Base-by-base conservation (phyloP, 2,888 invertebrate species). In the Ophraella communa region DNA sequence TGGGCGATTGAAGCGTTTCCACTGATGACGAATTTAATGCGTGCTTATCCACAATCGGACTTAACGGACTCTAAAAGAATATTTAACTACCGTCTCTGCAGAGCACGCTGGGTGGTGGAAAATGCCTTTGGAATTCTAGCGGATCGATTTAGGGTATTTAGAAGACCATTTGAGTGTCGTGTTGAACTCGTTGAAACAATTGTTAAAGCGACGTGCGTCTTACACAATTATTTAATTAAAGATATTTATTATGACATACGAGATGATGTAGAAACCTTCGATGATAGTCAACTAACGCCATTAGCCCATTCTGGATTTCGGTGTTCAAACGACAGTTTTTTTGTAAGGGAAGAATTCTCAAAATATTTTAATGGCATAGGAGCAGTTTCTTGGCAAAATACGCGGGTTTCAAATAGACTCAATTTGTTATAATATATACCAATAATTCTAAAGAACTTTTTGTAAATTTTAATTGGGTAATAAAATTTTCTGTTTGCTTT, bases 41-140 rank as follows among this genome's bases (percentile, higher is more conserved):
- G 51, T 24, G 56, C 62, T 35, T 54, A 62, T 62, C 61, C 54
- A n/a, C 27, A 54, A 62, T 49, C 49, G 2, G 33, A 35, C 20
- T 33, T 63, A 71, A 42, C 73, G 70, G 47, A n/a, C n/a, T n/a
- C n/a, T n/a, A n/a, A n/a, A n/a, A n/a, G n/a, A n/a, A n/a, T n/a
- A n/a, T n/a, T n/a, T n/a, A 74, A 76, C 56, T 70, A 73, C 42
- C 42, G 64, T 39, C 20, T 69, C 17, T 55, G 55, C 30, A 56
- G 67, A 49, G 66, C 62, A 23, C 62, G 67, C 11, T 42, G 64
- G 56, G 49, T 66, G 10, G 66, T 66, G 10, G 61, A 58, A 59
- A 65, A 59, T 63, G 60, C 62, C 0, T 69, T 53, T 52, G 57
- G 56, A 14, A 56, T 62, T 35, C 56, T 57, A 20, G 60, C 62